Conservation (phyloP, 1,140 invertebrate genomes). For the Chlorops oryzae region DNA sequence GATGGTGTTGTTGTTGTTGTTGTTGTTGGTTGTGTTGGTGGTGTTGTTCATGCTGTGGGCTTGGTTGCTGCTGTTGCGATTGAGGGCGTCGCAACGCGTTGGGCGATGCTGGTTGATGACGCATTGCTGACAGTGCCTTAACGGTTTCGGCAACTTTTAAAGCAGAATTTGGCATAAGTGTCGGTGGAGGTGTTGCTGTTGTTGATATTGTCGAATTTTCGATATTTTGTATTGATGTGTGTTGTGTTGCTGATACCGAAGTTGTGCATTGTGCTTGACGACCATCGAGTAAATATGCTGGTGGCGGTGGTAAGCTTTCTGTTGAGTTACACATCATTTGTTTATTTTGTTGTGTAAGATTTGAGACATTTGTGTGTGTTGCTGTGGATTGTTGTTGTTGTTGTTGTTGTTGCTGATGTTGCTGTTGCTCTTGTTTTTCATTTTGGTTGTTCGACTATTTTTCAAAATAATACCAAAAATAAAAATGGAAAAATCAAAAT, state of each 20-base stretch:
- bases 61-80: constrained; percentile 27
- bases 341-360: constrained; percentile 19
- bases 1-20: constrained; percentile 17
- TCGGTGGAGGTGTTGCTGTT: constrained; percentile 15
- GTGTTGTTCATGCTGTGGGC: constrained; percentile 20
- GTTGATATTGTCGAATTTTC: constrained; percentile 6
- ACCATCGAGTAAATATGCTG: constrained; percentile 69
- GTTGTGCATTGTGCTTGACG: too few relatives aligned
- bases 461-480: neutral
- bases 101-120: constrained; percentile 80
- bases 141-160: constrained; percentile 80
- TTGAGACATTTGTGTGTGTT: constrained; percentile 5
- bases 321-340: constrained; percentile 33
- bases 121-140: constrained; percentile 73
- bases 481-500: neutral
- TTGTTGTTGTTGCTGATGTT: constrained; percentile 19
- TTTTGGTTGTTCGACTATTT: neutral
- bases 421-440: constrained; percentile 9
- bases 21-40: constrained; percentile 17
- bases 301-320: constrained; percentile 75
- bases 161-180: constrained; percentile 35
- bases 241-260: constrained; percentile 4
- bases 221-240: too few relatives aligned
- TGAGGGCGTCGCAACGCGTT: constrained; percentile 57
- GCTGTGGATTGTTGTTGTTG: constrained; percentile 12